These are phyloP conservation scores for Pocota personata DNA, from an alignment of 2,888 invertebrate species.

Conservation along the genomic window DNA sequence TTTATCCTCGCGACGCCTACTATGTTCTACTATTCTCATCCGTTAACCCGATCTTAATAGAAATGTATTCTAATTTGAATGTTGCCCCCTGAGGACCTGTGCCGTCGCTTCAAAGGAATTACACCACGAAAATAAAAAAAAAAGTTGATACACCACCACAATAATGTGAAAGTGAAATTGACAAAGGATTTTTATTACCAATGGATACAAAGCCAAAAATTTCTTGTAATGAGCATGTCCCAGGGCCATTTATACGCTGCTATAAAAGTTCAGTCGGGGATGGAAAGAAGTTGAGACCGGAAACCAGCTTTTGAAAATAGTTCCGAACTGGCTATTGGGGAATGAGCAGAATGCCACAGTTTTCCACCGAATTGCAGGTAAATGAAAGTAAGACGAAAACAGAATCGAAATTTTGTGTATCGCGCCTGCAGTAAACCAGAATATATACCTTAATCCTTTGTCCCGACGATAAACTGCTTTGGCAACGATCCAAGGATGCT, in stretches of 20 bases:
- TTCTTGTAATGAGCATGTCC: slow-evolving; percentile 69
- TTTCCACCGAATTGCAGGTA: neutral
- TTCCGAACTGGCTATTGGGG: neutral
- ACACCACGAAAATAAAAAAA: neutral
- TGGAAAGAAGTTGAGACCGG: no score
- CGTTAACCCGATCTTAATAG: slow-evolving; percentile 25
- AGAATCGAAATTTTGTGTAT: slow-evolving; percentile 31
- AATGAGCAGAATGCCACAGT: neutral
- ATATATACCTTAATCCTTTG: slow-evolving; percentile 60
- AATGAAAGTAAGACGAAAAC: slow-evolving; percentile 37
- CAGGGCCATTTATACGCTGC: slow-evolving; percentile 14
- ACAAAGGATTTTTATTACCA: slow-evolving; percentile 56
- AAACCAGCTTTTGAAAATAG: slow-evolving; percentile 8
- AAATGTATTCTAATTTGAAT: slow-evolving; percentile 45
- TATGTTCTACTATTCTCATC: neutral
- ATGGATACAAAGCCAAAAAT: slow-evolving; percentile 57
- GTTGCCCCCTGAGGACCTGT: slow-evolving; percentile 9
- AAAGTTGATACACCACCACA: slow-evolving; percentile 13
- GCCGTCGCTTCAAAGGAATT: slow-evolving; percentile 34
- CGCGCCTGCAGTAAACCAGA: slow-evolving; percentile 60
- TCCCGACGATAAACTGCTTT: slow-evolving; percentile 68
- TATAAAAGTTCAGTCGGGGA: neutral
- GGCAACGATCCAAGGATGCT: slow-evolving; percentile 65
- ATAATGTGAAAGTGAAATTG: slow-evolving; percentile 28
- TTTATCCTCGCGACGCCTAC: slow-evolving; percentile 30